A percentile compares a stretch with the other conserved stretches of the same genome.
Conservation (phyloP, 2,797 vertebrate species). For the Loriculus beryllinus region DNA sequence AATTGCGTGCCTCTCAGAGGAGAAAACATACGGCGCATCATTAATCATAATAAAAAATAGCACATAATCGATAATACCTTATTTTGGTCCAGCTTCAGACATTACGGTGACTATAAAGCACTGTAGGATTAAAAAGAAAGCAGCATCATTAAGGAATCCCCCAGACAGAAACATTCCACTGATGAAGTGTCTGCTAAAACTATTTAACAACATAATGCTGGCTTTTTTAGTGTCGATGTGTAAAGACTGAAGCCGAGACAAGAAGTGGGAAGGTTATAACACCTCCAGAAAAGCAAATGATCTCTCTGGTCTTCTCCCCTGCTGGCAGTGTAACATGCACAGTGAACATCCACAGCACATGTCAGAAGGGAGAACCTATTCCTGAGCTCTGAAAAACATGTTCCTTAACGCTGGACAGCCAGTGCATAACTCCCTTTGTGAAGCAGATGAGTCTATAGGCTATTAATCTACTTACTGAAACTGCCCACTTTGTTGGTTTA, state of each 20-base stretch:
- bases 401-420: neutral
- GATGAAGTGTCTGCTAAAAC: conserved; percentile 6
- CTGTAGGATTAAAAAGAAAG: neutral
- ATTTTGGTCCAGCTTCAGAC: neutral
- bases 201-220: neutral
- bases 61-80: neutral
- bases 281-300: neutral
- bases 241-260: neutral
- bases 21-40: neutral
- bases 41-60: neutral
- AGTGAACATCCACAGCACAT: neutral
- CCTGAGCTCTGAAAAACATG: neutral
- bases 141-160: neutral
- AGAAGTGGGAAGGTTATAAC: neutral
- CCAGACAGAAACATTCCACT: neutral
- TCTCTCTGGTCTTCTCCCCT: neutral
- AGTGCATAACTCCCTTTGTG: neutral
- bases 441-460: neutral
- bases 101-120: neutral
- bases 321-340: accelerated
- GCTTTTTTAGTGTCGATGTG: neutral
- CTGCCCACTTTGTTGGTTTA: neutral
- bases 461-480: neutral
- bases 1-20: neutral
- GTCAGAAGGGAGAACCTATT: neutral